Conservation (phyloP, 2,888 invertebrate genomes). For the Aspidapion aeneum region DNA sequence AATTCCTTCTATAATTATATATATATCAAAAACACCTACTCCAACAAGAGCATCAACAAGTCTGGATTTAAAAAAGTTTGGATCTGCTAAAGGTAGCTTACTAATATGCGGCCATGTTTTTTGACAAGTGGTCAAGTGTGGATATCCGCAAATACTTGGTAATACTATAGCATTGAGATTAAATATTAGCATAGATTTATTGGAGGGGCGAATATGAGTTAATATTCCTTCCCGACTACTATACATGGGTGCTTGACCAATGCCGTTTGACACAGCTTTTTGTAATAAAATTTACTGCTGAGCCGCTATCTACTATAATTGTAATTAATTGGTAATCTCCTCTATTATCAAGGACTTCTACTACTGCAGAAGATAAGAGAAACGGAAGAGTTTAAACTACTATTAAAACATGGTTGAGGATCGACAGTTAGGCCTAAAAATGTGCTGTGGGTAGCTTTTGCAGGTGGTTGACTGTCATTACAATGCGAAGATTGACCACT, state of each 20-base stretch:
- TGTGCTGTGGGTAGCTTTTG: neutral
- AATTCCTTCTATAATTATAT: neutral
- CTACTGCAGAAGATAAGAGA: neutral
- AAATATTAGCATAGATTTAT: neutral
- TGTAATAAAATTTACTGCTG: neutral
- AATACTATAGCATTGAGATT: neutral
- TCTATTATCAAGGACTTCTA: neutral
- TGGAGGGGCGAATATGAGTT: neutral
- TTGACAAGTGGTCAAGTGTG: neutral
- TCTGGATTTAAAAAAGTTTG: neutral
- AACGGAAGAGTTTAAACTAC: neutral
- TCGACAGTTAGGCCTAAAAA: neutral
- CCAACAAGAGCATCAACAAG: neutral
- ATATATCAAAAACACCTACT: neutral
- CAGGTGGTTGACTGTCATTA: neutral
- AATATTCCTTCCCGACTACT: neutral
- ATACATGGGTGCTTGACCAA: neutral
- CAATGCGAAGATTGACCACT: neutral
- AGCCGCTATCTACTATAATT: neutral
- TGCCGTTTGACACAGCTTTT: neutral
- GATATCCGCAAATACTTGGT: neutral
- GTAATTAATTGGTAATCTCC: neutral
- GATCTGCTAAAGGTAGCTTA: neutral
- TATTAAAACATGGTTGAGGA: neutral
- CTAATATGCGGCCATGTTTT: neutral